Evolutionary conservation across 2,888 invertebrate species (phyloP).

Genomic region (Teinopalpus imperialis): DNA sequence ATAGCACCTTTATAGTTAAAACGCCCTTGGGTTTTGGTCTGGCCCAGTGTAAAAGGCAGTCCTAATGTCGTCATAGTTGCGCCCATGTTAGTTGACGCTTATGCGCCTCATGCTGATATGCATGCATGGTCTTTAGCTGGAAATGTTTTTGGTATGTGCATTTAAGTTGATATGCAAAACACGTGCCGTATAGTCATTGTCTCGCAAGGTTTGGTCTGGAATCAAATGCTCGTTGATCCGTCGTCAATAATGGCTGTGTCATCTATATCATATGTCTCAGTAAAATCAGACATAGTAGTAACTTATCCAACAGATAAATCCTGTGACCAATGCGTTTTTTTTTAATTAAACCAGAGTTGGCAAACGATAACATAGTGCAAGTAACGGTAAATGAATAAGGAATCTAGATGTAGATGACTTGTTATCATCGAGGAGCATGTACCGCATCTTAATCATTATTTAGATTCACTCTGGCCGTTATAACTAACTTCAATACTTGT

Average conservation of each 20-base stretch:
- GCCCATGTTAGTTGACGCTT: constrained; percentile 18
- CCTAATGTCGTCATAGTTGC: constrained; percentile 8
- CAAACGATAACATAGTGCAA: no score
- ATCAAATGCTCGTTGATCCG: constrained; percentile 37
- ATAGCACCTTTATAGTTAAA: background rate
- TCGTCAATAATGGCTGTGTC: constrained; percentile 21
- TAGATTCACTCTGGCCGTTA: no score
- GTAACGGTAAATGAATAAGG: no score
- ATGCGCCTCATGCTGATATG: constrained; percentile 16
- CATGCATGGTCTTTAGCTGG: constrained; percentile 34
- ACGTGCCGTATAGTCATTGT: constrained; percentile 46
- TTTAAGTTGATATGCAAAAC: constrained; percentile 43
- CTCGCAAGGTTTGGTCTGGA: constrained; percentile 42
- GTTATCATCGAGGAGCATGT: no score
- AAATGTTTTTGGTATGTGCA: constrained; percentile 42
- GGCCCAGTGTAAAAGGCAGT: constrained; percentile 10
- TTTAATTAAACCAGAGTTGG: no score
- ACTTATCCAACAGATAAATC: no score
- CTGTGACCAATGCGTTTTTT: no score
- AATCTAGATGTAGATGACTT: no score
- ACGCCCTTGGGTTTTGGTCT: constrained; percentile 6
- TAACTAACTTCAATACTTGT: no score
- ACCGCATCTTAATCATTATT: no score
- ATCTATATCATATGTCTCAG: constrained; percentile 1
- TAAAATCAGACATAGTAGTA: no score